These are phyloP conservation scores for Catharus minimus DNA, from an alignment of 2,113 vertebrate species.

Conservation along the genomic window DNA sequence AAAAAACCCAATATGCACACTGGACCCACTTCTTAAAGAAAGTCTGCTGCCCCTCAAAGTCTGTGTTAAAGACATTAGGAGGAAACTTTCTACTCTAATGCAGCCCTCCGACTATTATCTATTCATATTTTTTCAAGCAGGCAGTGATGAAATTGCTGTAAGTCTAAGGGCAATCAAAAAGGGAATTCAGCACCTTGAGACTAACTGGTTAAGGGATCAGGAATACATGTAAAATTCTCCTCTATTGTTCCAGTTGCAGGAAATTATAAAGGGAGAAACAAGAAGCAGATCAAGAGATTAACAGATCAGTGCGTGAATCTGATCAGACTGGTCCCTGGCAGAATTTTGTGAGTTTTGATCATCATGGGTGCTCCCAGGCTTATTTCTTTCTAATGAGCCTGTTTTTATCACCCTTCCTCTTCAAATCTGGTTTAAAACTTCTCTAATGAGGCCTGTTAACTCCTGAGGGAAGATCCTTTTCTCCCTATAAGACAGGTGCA, in stretches of 20 bases:
- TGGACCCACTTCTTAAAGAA: not conserved
- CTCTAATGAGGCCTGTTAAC: not conserved
- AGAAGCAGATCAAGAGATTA: not conserved
- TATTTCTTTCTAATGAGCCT: not conserved
- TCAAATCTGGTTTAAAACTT: not conserved
- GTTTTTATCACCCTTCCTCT: not conserved
- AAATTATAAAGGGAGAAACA: not conserved
- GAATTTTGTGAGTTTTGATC: not conserved
- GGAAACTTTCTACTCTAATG: not conserved
- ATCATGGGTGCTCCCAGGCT: not conserved
- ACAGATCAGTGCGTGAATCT: not conserved
- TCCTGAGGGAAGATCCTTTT: not conserved
- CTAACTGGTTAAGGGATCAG: not conserved
- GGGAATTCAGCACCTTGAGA: not conserved
- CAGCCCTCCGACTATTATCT: not conserved
- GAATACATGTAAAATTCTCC: not conserved
- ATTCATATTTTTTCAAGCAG: not conserved
- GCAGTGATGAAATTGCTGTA: not conserved
- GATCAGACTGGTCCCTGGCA: not conserved
- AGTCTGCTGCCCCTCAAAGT: not conserved
- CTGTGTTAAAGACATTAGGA: not conserved
- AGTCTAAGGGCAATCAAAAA: not conserved
- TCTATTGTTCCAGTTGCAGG: not conserved
- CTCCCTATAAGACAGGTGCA: not conserved
- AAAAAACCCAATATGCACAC: not conserved